Evolutionary conservation across 2,797 vertebrate species (phyloP).

Genomic region (Petrocephalus sullivani): DNA sequence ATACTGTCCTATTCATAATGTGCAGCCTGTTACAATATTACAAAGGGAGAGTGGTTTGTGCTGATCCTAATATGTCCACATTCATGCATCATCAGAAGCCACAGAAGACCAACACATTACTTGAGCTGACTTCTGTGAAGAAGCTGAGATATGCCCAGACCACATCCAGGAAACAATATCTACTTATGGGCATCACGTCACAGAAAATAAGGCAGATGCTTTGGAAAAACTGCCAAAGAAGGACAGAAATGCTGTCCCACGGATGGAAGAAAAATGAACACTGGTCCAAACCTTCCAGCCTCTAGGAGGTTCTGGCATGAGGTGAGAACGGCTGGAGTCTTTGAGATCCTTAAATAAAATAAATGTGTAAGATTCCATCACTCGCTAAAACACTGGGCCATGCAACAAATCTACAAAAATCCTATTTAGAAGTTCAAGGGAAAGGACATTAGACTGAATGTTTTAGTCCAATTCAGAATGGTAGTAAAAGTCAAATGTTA

Average conservation of each 20-base stretch:
- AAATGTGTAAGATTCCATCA: neutral
- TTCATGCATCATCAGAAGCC: neutral
- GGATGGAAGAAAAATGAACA: neutral
- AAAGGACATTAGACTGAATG: neutral
- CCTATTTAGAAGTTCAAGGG: neutral
- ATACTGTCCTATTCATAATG: slow-evolving; percentile 17
- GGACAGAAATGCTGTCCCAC: neutral
- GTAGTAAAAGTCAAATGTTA: neutral
- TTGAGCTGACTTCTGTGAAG: neutral
- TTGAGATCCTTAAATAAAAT: slow-evolving; percentile 6
- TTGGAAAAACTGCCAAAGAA: neutral
- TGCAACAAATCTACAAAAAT: neutral
- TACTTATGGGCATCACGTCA: slow-evolving; percentile 5
- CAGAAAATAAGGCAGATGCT: neutral
- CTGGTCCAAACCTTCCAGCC: neutral
- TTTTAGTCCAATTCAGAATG: neutral
- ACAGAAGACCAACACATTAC: neutral
- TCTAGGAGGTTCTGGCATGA: neutral
- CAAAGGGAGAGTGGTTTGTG: neutral
- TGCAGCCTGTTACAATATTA: neutral
- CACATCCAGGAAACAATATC: neutral
- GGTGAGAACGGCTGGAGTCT: neutral
- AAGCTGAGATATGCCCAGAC: neutral
- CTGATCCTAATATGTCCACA: neutral
- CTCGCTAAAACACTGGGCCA: neutral